phyloP scores from a whole-genome alignment of 2,113 vertebrate species.

The Oryctolagus cuniculus region mOryCun1.1 NC_091453.1:122058501-122059000 shows the following conservation, averaged over 20 bases:
- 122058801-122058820: neutral
- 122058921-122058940: too few relatives aligned
- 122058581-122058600: neutral
- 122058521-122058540: accelerated
- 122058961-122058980: too few relatives aligned
- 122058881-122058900: too few relatives aligned
- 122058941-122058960: too few relatives aligned
- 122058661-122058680: neutral
- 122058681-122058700: neutral
- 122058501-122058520: neutral
- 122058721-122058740: neutral
- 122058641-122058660: neutral
- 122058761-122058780: neutral
- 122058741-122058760: neutral
- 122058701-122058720: neutral
- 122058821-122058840: neutral
- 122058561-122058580: neutral
- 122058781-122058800: neutral
- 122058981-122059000: too few relatives aligned
- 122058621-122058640: neutral
- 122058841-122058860: neutral
- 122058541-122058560: neutral
- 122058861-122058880: neutral
- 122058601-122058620: neutral
- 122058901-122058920: too few relatives aligned